Conservation (phyloP, 1,140 invertebrate genomes). For the Panulirus ornatus region DNA sequence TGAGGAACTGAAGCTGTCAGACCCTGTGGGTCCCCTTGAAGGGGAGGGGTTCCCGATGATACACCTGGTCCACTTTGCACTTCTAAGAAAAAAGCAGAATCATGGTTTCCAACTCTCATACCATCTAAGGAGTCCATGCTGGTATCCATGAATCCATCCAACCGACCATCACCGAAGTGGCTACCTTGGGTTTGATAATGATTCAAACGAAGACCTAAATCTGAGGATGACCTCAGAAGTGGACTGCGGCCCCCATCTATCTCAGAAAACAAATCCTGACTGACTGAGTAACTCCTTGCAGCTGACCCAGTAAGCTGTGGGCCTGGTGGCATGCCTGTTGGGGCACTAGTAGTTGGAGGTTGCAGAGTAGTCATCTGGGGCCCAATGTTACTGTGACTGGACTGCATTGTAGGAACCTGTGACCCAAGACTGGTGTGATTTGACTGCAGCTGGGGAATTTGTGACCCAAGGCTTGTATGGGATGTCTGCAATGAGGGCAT, state of each 20-base stretch:
- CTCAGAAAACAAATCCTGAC: constrained; percentile 59
- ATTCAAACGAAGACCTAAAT: constrained; percentile 61
- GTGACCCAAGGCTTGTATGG: constrained; percentile 56
- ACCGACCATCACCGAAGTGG: constrained; percentile 42
- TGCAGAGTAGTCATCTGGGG: constrained; percentile 56
- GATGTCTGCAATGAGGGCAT: constrained; percentile 38
- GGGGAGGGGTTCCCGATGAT: constrained; percentile 54
- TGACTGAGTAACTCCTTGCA: constrained; percentile 62
- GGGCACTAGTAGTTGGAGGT: constrained; percentile 60
- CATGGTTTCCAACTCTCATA: constrained; percentile 56
- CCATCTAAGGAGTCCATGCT: constrained; percentile 67
- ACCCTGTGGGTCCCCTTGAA: constrained; percentile 49
- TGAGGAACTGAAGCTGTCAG: constrained; percentile 36
- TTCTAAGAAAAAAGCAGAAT: constrained; percentile 57
- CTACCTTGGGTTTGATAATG: constrained; percentile 45
- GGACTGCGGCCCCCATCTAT: constrained; percentile 53
- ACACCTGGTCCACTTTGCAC: constrained; percentile 36
- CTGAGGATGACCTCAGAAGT: constrained; percentile 58
- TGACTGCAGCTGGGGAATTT: constrained; percentile 34
- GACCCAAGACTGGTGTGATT: constrained; percentile 52
- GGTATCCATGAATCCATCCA: constrained; percentile 68
- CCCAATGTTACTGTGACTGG: constrained; percentile 56
- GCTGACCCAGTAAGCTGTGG: constrained; percentile 45
- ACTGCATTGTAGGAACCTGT: constrained; percentile 59
- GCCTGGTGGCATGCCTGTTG: constrained; percentile 39